Evolutionary conservation across 1,140 invertebrate genomes (phyloP), one percentile per base, ranked within the genome.

Genomic region (Reticulitermes speratus): DNA sequence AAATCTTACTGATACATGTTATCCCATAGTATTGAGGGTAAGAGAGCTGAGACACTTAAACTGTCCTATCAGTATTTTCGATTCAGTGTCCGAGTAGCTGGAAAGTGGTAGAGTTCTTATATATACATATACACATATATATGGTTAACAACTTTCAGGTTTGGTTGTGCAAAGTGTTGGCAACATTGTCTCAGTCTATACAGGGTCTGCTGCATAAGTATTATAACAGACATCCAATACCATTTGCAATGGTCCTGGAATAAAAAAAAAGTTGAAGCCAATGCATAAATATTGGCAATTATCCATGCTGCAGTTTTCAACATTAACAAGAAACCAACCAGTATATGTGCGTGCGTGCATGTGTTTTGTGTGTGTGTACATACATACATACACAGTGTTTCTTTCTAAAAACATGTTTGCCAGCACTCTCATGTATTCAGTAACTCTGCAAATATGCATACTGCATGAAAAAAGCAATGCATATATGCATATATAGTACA

Each of bases 261-360:
- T 11, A 30, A 75, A 75, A 75, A 30, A 75, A 75, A 23, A 16
- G 1, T 30, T 75, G 65, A 75, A 30, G 65, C 7, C 65, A 75
- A 75, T 75, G n/a, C 25, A n/a, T 16, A 75, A 75, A 75, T 75
- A 25, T 75, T 25, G 65, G 65, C 65, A 25, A 75, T 75, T 75
- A 75, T 75, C 65, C n/a, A 75, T 75, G n/a, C n/a, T 75, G 65
- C n/a, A 75, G n/a, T 30, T 30, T 7, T 75, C 65, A 75, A 75
- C 65, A 30, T 30, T 30, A 75, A 75, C 65, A 75, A 75, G n/a
- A 75, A 75, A 75, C 65, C 65, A 75, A n/a, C 65, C 65, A 75
- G 2, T 75, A 30, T 75, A 75, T 75, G 14, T 75, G 14, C 7
- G 48, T 48, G 48, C 7, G 48, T 38, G 38, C 38, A 38, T 5